Conservation (phyloP, 1,140 invertebrate species). For the Telenomus remus region DNA sequence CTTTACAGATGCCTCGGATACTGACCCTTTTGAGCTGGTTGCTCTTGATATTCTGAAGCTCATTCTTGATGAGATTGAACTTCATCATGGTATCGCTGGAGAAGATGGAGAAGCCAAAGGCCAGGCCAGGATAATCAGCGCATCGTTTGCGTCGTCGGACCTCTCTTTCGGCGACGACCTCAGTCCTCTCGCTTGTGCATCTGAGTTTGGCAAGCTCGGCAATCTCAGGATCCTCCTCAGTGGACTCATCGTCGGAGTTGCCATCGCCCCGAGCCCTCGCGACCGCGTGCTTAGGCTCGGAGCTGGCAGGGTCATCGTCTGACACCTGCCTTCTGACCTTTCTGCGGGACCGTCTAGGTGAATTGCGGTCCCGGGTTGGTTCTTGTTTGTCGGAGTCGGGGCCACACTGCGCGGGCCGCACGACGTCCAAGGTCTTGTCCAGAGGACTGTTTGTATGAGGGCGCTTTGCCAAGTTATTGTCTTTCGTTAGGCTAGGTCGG, state of each 20-base stretch:
- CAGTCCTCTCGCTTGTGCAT: slow-evolving; percentile 90
- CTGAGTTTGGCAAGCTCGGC: slow-evolving; percentile 86
- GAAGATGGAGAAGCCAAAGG: slow-evolving; percentile 93
- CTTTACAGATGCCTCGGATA: slow-evolving; percentile 52
- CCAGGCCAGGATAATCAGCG: slow-evolving; percentile 93
- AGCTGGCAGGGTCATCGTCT: slow-evolving; percentile 30
- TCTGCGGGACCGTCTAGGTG: slow-evolving; percentile 8
- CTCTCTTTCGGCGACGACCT: slow-evolving; percentile 89
- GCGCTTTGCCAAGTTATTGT: slow-evolving; percentile 23
- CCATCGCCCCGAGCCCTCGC: slow-evolving; percentile 76
- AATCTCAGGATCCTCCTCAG: slow-evolving; percentile 83
- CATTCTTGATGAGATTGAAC: slow-evolving; percentile 96
- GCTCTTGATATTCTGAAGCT: slow-evolving; percentile 97
- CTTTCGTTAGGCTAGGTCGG: slow-evolving; percentile 42
- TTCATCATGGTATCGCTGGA: slow-evolving; percentile 98
- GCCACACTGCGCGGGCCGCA: slow-evolving; percentile 73
- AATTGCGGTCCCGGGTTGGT: slow-evolving; percentile 1
- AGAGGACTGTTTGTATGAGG: slow-evolving; percentile 12
- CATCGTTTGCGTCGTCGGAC: slow-evolving; percentile 85
- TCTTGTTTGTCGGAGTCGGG: slow-evolving; percentile 47
- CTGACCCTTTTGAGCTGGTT: slow-evolving; percentile 97
- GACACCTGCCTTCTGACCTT: slow-evolving; percentile 12
- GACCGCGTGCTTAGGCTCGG: slow-evolving; percentile 74
- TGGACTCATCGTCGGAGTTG: slow-evolving; percentile 73
- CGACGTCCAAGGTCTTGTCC: slow-evolving; percentile 37